phyloP scores from a whole-genome alignment of 2,797 vertebrate genomes.

The Zenarchopterus dispar region DNA sequence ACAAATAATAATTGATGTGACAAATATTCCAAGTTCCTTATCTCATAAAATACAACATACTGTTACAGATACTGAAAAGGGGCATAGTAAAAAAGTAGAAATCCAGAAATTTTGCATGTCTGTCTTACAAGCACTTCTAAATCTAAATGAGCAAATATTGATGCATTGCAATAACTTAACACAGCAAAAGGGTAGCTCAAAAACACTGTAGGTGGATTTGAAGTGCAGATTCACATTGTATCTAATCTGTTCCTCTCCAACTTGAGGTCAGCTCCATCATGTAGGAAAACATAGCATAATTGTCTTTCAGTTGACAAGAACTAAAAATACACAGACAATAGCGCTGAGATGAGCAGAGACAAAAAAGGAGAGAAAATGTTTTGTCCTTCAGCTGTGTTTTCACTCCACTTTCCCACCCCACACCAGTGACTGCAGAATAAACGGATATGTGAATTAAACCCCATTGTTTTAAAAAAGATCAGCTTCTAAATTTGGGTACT shows the following conservation, averaged over 20 bases:
- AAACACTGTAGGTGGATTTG: constrained; percentile 27
- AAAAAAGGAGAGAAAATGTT: constrained; percentile 61
- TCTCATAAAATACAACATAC: too few species aligned
- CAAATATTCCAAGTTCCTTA: too few species aligned
- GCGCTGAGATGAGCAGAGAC: constrained; percentile 81
- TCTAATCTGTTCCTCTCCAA: constrained; percentile 49
- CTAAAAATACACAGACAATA: constrained; percentile 86
- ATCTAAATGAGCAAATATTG: constrained; percentile 3
- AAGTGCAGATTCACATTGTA: constrained; percentile 28
- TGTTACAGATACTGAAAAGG: too few species aligned
- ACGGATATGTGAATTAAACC: constrained; percentile 84
- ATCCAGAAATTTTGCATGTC: too few species aligned
- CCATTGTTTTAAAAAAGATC: constrained; percentile 82
- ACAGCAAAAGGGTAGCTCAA: neutral
- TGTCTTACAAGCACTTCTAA: neutral
- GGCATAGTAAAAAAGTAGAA: too few species aligned
- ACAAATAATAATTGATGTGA: too few species aligned
- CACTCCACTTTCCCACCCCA: constrained; percentile 74
- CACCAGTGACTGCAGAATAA: constrained; percentile 79
- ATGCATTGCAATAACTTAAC: neutral
- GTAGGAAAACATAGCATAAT: constrained; percentile 80
- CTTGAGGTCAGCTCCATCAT: constrained; percentile 70
- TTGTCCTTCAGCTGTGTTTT: constrained; percentile 81
- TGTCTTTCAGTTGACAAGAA: constrained; percentile 79
- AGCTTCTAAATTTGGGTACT: constrained; percentile 77